phyloP scores from a whole-genome alignment of 2,113 vertebrate genomes.

The Mirza zaza region DNA sequence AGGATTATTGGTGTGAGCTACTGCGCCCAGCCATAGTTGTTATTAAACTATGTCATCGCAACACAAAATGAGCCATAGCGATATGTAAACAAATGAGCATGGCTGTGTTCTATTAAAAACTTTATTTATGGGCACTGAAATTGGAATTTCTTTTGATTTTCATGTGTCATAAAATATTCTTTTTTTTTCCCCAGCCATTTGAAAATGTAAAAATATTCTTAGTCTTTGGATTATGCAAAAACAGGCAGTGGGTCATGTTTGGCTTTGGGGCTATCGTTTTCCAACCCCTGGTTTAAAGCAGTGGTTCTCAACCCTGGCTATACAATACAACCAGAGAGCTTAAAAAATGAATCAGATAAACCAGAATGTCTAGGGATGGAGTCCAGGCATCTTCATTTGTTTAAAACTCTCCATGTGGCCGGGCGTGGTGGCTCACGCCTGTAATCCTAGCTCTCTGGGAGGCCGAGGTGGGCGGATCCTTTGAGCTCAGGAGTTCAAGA shows the following conservation, averaged over 20 bases:
- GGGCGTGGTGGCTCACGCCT: too few relatives aligned
- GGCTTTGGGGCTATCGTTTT: background rate
- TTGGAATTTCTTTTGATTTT: conserved; percentile 47
- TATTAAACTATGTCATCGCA: background rate
- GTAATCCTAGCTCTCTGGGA: too few relatives aligned
- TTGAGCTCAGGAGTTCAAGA: too few relatives aligned
- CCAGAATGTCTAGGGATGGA: background rate
- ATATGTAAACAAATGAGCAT: background rate
- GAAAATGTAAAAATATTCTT: conserved; percentile 30
- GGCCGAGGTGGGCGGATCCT: too few relatives aligned
- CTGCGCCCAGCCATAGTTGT: too few relatives aligned
- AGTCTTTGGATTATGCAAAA: background rate
- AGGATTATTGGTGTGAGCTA: too few relatives aligned
- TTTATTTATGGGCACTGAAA: conserved; percentile 2
- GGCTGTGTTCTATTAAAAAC: background rate
- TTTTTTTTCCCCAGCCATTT: background rate
- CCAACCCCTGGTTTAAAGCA: conserved; percentile 2
- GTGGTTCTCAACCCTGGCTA: background rate
- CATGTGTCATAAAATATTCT: background rate
- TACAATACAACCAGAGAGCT: background rate
- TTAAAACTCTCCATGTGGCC: conserved; percentile 18
- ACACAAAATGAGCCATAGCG: background rate
- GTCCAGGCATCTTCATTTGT: conserved; percentile 7
- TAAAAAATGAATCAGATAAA: background rate
- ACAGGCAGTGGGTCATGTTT: background rate